A percentile compares a stretch with the other conserved stretches of the same genome.
Evolutionary conservation across 2,888 invertebrate species (phyloP).

Genomic region (Tuberolachnus salignus): DNA sequence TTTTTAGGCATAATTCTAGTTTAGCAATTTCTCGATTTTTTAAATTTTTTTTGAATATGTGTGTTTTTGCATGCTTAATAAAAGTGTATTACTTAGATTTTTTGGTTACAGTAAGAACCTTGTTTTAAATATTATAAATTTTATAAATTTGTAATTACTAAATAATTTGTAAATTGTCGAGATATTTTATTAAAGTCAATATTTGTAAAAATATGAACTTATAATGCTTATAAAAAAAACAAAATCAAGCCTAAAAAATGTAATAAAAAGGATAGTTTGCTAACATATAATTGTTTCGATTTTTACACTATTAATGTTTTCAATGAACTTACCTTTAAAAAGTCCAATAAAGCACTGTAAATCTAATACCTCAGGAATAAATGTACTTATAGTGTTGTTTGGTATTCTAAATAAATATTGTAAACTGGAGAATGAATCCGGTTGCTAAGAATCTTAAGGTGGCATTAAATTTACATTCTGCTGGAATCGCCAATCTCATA

Average conservation of each 20-base stretch:
- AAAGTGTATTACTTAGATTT: conserved; percentile 19
- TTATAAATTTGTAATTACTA: too few species aligned
- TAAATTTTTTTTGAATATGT: too few species aligned
- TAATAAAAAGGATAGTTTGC: too few species aligned
- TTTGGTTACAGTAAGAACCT: conserved; percentile 15
- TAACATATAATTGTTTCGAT: conserved; percentile 5
- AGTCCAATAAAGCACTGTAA: conserved; percentile 18
- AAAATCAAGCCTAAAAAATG: too few species aligned
- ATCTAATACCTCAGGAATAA: conserved; percentile 34
- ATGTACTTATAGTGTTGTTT: conserved; percentile 16
- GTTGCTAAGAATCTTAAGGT: conserved; percentile 24
- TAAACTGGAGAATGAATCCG: conserved; percentile 29
- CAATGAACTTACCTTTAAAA: conserved; percentile 25
- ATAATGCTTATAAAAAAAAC: too few species aligned
- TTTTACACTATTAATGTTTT: conserved; percentile 29
- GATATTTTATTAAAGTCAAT: too few species aligned
- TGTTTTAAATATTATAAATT: too few species aligned
- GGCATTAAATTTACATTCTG: background rate
- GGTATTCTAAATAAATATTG: conserved; percentile 39
- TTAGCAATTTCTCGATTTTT: conserved; percentile 7
- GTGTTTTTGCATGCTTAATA: conserved; percentile 18
- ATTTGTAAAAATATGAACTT: too few species aligned
- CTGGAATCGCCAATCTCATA: conserved; percentile 21
- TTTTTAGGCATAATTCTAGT: conserved; percentile 11
- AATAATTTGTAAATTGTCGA: too few species aligned